Base-by-base conservation (phyloP, 92 coral and sea anemone species). In the Isaurus tuberculatus region DNA sequence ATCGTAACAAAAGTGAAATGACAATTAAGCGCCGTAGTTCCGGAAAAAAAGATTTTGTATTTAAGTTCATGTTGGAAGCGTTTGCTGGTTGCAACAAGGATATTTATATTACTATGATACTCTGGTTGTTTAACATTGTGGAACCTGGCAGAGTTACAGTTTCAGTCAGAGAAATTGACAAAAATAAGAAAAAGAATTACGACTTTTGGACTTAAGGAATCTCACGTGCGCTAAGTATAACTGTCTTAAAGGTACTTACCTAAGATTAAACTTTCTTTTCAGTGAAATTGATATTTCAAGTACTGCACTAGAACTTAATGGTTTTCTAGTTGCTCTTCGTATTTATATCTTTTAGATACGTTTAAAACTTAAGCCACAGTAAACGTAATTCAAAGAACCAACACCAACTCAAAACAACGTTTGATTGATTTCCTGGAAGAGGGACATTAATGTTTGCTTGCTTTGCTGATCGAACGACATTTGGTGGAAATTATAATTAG, bases 391-490 rank as follows among this genome's bases (percentile, higher is more conserved):
- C 55, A 36, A 77, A 58, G 60, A 44, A 67, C 23, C 5, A 77
- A 77, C 57, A 77, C 7, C 70, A 57, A 65, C 15, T 29, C 10
- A 16, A 34, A 73, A 73, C 79, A 77, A 60, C 33, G 67, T 19
- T 33, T 25, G 27, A 31, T 15, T 33, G n/a, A 49, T 36, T 77
- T 77, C 82, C 82, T 77, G 82, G 58, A 34, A 77, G 34, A 58
- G 29, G 19, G 22, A 77, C 44, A 23, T 9, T 51, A 29, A 48
- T 77, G 82, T 58, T 77, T 77, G 82, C 53, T 58, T 60, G 82
- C 36, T 28, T n/a, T 34, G 2, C 63, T 22, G 17, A 49, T 27
- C 51, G 0, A 16, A 46, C 80, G 46, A 23, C 80, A 51, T 36
- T 19, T 58, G 31, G 55, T 34, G 46, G 33, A 58, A 77, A 77